Evolutionary conservation across 2,888 invertebrate genomes (phyloP).

Genomic region (Cosmopolites sordidus): DNA sequence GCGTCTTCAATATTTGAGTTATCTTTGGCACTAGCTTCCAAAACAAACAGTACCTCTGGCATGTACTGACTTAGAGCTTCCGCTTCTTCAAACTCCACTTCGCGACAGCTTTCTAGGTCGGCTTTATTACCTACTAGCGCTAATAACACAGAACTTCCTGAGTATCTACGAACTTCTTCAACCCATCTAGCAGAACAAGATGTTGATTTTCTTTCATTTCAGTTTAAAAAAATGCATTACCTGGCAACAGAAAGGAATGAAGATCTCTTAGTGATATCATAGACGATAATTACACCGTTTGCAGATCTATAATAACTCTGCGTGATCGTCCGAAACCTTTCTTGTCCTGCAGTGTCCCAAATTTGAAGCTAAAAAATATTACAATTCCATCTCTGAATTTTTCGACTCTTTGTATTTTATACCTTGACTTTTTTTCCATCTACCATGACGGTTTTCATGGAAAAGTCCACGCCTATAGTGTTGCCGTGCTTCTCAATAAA

Average conservation of each 20-base stretch:
- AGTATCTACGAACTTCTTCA: conserved; percentile 91
- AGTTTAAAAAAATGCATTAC: background rate
- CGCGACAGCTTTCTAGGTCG: conserved; percentile 74
- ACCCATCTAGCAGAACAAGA: conserved; percentile 68
- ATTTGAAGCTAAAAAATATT: conserved; percentile 71
- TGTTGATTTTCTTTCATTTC: background rate
- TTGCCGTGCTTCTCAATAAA: conserved; percentile 93
- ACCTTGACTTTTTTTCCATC: conserved; percentile 96
- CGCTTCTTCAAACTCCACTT: conserved; percentile 82
- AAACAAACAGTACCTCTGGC: conserved; percentile 79
- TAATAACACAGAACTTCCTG: conserved; percentile 86
- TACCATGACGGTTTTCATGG: conserved; percentile 93
- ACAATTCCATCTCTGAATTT: background rate
- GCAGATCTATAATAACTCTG: conserved; percentile 97
- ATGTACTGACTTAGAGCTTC: conserved; percentile 81
- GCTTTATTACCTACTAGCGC: conserved; percentile 91
- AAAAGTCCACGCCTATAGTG: conserved; percentile 97
- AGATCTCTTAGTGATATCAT: conserved; percentile 90
- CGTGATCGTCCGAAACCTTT: conserved; percentile 93
- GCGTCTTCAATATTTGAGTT: conserved; percentile 88
- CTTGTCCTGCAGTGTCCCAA: conserved; percentile 97
- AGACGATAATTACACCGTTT: conserved; percentile 95
- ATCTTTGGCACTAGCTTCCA: conserved; percentile 88
- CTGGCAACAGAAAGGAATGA: conserved; percentile 82
- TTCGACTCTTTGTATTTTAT: conserved; percentile 29